Conservation (phyloP, 2,888 invertebrate genomes). For the Kryphioiulus occultus region DNA sequence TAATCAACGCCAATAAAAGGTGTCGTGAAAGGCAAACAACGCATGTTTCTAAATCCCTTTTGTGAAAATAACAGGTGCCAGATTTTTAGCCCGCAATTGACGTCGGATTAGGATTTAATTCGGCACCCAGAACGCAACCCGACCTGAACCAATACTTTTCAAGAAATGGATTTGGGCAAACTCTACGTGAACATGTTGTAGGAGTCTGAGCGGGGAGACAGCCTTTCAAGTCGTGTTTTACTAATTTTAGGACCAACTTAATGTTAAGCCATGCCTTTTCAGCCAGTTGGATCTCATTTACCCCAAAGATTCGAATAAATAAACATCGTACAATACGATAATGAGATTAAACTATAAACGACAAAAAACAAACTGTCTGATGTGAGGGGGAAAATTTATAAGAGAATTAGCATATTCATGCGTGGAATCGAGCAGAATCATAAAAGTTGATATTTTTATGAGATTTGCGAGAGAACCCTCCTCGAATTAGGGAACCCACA, state of each 20-base stretch:
- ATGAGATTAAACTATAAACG: constrained; percentile 9
- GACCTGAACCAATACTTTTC: constrained; percentile 1
- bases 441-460: not conserved
- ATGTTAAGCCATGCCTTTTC: not conserved
- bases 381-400: not conserved
- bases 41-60: constrained; percentile 34
- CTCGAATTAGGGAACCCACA: not conserved
- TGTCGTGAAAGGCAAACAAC: constrained; percentile 35
- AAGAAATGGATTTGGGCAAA: not conserved
- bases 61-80: constrained; percentile 43
- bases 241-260: not conserved
- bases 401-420: not conserved
- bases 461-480: not conserved
- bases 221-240: not conserved
- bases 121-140: not conserved
- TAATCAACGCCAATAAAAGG: constrained; percentile 44
- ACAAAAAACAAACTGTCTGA: constrained; percentile 3
- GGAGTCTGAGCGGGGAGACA: not conserved
- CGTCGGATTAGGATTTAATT: constrained; percentile 43
- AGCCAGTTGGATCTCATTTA: not conserved
- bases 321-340: not conserved
- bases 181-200: not conserved
- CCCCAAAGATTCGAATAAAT: constrained; percentile 15
- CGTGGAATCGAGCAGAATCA: not conserved
- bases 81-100: constrained; percentile 39